These are phyloP conservation scores for Chymomyza fuscimana DNA, from an alignment of 2,888 invertebrate genomes.

Conservation along the genomic window DNA sequence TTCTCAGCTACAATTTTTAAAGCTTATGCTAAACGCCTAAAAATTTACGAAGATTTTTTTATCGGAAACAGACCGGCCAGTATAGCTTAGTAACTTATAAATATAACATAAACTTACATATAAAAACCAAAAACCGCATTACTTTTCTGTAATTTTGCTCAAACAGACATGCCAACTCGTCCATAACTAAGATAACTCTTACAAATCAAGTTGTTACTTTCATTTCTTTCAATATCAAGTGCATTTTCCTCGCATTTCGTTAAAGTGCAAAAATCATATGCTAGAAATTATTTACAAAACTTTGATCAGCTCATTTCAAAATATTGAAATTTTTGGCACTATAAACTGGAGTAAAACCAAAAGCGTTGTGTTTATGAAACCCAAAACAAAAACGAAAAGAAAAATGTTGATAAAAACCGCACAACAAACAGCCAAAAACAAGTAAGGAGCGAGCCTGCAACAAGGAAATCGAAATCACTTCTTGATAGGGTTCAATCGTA, in stretches of 20 bases:
- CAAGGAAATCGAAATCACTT: constrained; percentile 31
- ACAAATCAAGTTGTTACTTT: neutral
- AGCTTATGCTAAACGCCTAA: too few species aligned
- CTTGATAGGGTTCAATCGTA: constrained; percentile 26
- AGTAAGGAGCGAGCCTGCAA: constrained; percentile 29
- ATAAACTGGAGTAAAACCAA: constrained; percentile 19
- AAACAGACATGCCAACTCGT: neutral
- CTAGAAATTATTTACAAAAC: constrained; percentile 2
- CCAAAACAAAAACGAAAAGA: constrained; percentile 6
- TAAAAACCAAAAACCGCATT: neutral
- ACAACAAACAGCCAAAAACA: constrained; percentile 61
- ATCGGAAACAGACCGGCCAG: neutral
- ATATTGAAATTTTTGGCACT: neutral
- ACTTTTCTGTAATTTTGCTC: neutral
- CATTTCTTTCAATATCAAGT: neutral
- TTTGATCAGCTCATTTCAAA: neutral
- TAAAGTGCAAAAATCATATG: constrained; percentile 3
- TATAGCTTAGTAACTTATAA: neutral
- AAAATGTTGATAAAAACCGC: constrained; percentile 25
- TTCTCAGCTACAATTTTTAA: too few species aligned
- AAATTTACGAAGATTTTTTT: too few species aligned
- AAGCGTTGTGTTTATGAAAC: neutral
- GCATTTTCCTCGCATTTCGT: neutral
- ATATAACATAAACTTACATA: neutral
- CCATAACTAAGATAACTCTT: neutral